Conservation (phyloP, 2,888 invertebrate genomes). For the Diabrotica balteata region DNA sequence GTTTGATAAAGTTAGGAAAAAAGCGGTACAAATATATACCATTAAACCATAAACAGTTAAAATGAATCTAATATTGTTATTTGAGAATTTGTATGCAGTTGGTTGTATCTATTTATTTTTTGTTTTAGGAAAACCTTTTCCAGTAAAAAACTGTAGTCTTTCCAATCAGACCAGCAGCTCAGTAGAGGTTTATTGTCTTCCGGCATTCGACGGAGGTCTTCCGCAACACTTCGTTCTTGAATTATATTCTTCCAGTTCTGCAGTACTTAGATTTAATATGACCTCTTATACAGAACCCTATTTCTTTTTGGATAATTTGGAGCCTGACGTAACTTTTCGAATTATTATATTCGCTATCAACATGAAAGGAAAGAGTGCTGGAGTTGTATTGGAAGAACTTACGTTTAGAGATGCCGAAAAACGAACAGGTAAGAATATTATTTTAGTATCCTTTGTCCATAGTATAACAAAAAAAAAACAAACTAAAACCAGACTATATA, state of each 20-base stretch:
- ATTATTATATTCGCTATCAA: constrained; percentile 81
- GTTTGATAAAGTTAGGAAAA: too few species aligned
- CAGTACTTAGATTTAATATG: constrained; percentile 66
- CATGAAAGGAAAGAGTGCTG: constrained; percentile 80
- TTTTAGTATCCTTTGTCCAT: too few species aligned
- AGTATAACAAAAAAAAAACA: too few species aligned
- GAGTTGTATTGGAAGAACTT: constrained; percentile 76
- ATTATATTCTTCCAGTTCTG: constrained; percentile 66
- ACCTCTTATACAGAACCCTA: constrained; percentile 71
- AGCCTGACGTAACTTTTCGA: constrained; percentile 80
- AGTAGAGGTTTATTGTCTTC: constrained; percentile 77
- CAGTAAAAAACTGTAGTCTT: constrained; percentile 84
- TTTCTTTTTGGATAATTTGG: constrained; percentile 80
- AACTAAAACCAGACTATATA: too few species aligned
- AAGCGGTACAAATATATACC: too few species aligned
- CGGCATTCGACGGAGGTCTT: constrained; percentile 89
- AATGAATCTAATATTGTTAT: too few species aligned
- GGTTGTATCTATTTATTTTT: too few species aligned
- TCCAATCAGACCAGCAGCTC: constrained; percentile 86
- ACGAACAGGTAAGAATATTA: constrained; percentile 67
- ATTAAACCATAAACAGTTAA: too few species aligned
- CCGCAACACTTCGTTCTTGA: constrained; percentile 87
- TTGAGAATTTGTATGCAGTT: too few species aligned
- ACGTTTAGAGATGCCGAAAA: constrained; percentile 82
- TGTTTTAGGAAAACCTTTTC: constrained; percentile 78